Conservation (phyloP, 2,797 vertebrate species). For the Podargus strigoides region DNA sequence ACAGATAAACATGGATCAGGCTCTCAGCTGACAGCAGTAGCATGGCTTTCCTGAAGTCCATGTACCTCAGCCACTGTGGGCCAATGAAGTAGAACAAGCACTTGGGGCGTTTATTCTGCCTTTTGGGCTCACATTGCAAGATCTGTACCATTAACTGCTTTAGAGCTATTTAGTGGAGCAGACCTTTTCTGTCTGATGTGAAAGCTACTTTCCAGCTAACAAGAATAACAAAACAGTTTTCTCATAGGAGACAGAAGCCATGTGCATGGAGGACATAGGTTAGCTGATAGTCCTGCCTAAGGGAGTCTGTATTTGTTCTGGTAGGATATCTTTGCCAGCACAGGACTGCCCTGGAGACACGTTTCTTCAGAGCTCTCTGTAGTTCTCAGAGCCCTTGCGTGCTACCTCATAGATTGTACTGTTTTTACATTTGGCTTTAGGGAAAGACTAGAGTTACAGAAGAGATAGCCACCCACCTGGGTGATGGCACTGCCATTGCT, state of each 20-base stretch:
- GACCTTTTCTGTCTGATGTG: neutral
- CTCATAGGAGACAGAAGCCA: neutral
- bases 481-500: neutral
- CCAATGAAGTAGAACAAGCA: neutral
- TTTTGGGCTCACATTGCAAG: neutral
- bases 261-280: fast-evolving
- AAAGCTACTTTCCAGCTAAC: neutral
- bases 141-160: neutral
- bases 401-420: neutral
- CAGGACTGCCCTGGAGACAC: neutral
- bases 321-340: neutral
- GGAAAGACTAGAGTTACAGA: neutral
- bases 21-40: neutral
- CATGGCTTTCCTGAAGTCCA: neutral
- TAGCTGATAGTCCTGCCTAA: neutral
- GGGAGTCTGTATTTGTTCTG: neutral
- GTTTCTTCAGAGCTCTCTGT: neutral
- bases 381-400: neutral
- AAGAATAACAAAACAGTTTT: neutral
- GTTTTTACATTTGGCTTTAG: neutral
- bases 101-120: neutral
- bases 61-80: neutral
- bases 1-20: neutral
- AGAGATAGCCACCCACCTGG: neutral
- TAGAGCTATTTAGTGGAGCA: neutral